These are phyloP conservation scores for Todiramphus saurophagus DNA, from an alignment of 2,113 vertebrate genomes.

Conservation along the genomic window DNA sequence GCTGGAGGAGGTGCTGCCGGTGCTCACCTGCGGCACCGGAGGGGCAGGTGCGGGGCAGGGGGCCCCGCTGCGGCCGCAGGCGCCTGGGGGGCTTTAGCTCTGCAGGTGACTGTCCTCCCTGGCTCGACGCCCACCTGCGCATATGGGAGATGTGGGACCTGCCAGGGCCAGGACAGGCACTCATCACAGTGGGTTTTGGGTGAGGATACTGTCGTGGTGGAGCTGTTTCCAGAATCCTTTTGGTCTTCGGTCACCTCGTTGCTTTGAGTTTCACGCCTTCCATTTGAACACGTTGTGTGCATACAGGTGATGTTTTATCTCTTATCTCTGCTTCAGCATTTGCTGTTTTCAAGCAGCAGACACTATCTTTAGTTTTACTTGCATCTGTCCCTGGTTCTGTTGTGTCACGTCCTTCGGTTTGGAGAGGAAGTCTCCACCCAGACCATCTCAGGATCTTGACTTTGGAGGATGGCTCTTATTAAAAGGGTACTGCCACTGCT, in stretches of 20 bases:
- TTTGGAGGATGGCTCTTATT: neutral
- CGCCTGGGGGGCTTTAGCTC: neutral
- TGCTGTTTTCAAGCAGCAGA: neutral
- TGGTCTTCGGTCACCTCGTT: neutral
- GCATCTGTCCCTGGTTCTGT: neutral
- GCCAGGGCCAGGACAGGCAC: accelerated
- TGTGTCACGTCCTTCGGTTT: neutral
- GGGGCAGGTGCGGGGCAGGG: neutral
- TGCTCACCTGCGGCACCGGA: too few species aligned
- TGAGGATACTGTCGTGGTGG: accelerated
- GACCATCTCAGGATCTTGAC: neutral
- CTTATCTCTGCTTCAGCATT: neutral
- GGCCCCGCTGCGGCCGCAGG: accelerated
- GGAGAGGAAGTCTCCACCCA: conserved; percentile 32
- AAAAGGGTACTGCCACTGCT: neutral
- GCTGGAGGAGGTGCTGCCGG: neutral
- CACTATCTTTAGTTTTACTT: neutral
- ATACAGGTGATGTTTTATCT: neutral
- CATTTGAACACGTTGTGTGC: accelerated
- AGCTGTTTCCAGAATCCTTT: neutral
- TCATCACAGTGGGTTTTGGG: neutral
- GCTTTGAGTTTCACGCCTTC: neutral
- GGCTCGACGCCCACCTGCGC: accelerated
- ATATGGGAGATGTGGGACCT: accelerated
- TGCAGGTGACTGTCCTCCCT: neutral